phyloP scores from a whole-genome alignment of 2,797 vertebrate genomes.

The Spinus olivaceus region DNA sequence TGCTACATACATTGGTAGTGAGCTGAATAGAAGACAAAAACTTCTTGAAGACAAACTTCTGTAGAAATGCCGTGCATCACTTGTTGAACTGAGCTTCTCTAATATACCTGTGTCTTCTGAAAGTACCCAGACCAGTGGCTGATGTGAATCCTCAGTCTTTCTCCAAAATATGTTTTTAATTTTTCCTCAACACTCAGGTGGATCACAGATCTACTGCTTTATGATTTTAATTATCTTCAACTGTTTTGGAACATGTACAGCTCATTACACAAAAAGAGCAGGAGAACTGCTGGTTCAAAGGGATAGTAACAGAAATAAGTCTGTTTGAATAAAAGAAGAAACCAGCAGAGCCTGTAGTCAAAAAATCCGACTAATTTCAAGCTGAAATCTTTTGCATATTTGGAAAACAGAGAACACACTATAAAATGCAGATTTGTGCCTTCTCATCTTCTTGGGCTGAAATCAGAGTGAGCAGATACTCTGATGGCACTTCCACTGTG shows the following conservation, averaged over 20 bases:
- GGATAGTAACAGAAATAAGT: neutral
- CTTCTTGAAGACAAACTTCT: neutral
- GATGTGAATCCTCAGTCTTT: neutral
- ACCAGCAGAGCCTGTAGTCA: neutral
- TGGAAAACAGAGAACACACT: neutral
- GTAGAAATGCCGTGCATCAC: neutral
- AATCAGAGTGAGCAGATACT: neutral
- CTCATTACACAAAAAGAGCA: neutral
- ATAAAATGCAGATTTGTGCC: neutral
- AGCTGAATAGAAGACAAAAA: neutral
- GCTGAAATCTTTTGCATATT: neutral
- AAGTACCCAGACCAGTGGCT: neutral
- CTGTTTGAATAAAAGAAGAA: neutral
- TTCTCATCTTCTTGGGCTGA: neutral
- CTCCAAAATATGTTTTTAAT: constrained; percentile 19
- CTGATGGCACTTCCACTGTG: neutral
- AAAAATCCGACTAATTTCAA: neutral
- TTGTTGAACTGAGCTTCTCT: neutral
- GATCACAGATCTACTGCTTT: constrained; percentile 12
- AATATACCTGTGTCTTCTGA: neutral
- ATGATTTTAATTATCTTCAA: neutral
- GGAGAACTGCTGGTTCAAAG: neutral
- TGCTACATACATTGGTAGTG: accelerated
- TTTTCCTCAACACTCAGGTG: constrained; percentile 2
- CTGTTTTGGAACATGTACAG: neutral